Evolutionary conservation across 2,888 invertebrate genomes (phyloP).

Genomic region (Oligia strigilis): DNA sequence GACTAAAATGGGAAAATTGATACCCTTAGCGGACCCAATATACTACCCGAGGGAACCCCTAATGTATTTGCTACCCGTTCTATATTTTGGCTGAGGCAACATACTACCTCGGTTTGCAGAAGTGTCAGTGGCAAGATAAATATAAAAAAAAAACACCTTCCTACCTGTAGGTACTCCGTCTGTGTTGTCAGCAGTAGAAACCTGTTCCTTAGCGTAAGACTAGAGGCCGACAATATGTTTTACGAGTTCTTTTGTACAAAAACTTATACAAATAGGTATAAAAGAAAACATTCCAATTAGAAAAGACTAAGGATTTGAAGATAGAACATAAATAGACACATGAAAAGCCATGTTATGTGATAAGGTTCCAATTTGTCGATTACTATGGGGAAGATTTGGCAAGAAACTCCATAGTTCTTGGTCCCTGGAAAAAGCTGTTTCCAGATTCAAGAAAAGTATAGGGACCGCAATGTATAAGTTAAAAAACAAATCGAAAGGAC

Average conservation of each 20-base stretch:
- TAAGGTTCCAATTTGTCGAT: background rate
- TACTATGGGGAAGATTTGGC: too few relatives aligned
- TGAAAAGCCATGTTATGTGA: background rate
- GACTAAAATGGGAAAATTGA: background rate
- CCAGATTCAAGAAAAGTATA: background rate
- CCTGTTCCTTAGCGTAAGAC: constrained; percentile 44
- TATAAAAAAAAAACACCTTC: background rate
- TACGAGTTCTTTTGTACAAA: constrained; percentile 30
- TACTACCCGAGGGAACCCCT: constrained; percentile 10
- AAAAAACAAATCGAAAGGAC: background rate
- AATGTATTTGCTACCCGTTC: background rate
- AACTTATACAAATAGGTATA: background rate
- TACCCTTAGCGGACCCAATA: background rate
- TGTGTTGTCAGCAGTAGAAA: constrained; percentile 19
- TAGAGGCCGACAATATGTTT: constrained; percentile 36
- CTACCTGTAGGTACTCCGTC: constrained; percentile 12
- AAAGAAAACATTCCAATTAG: background rate
- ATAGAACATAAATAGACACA: background rate
- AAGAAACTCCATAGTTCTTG: background rate
- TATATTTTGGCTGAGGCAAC: background rate
- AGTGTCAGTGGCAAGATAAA: constrained; percentile 29
- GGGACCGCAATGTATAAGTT: background rate
- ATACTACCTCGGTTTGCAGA: background rate
- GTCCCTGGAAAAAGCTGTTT: too few relatives aligned
- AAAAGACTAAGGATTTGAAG: background rate